Conservation (phyloP, 2,797 vertebrate genomes). For the Hyperoplus immaculatus region DNA sequence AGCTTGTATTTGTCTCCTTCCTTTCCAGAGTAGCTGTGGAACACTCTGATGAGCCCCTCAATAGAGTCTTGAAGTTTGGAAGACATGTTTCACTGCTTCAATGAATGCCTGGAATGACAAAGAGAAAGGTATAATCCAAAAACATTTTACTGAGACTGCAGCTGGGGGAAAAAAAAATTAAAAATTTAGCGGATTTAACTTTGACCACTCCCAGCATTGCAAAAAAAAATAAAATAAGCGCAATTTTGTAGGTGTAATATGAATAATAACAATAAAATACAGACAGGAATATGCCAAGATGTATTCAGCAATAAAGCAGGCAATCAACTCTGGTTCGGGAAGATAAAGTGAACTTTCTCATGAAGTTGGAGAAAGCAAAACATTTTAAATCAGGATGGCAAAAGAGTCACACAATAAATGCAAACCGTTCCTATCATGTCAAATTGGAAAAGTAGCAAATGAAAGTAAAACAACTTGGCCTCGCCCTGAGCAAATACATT, state of each 20-base stretch:
- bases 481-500: not conserved
- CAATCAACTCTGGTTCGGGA: no score
- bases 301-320: no score
- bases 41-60: slow-evolving; percentile 89
- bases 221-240: no score
- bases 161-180: not conserved
- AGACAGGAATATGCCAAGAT: no score
- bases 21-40: slow-evolving; percentile 91
- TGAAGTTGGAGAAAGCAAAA: no score
- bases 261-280: no score
- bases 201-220: not conserved
- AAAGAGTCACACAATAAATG: not conserved
- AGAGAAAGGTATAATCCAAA: not conserved
- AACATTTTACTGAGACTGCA: not conserved
- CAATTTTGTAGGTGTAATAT: no score
- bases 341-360: no score
- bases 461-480: no score
- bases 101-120: not conserved
- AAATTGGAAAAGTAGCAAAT: not conserved
- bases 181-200: no score
- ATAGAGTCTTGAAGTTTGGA: slow-evolving; percentile 88
- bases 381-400: not conserved
- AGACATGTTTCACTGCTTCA: slow-evolving; percentile 75
- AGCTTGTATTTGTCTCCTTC: slow-evolving; percentile 95
- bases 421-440: not conserved